A percentile compares a stretch with the other conserved stretches of the same genome.
Conservation (phyloP, 2,113 vertebrate genomes). For the Polyodon spathula region DNA sequence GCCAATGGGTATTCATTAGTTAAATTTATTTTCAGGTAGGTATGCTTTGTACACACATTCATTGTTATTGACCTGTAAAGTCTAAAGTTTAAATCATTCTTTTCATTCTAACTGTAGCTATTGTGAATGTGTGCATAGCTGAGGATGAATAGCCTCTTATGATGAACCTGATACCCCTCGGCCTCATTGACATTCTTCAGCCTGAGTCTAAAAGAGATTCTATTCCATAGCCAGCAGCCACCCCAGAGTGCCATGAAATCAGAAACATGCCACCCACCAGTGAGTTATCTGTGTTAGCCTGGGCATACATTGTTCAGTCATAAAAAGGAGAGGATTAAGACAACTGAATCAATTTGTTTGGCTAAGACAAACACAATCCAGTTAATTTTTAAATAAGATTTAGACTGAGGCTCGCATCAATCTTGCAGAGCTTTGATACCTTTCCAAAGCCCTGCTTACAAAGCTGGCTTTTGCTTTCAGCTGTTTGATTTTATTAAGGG, state of each 20-base stretch:
- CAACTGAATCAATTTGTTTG: constrained; percentile 15
- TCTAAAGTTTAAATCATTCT: too few species aligned
- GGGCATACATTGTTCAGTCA: not conserved
- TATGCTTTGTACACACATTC: too few species aligned
- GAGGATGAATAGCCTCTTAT: too few species aligned
- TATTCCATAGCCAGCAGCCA: not conserved
- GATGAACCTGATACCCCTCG: not conserved
- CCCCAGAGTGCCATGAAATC: constrained; percentile 5
- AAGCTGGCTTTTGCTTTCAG: not conserved
- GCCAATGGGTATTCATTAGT: too few species aligned
- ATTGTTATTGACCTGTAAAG: too few species aligned
- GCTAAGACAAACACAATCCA: constrained; percentile 7
- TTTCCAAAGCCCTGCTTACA: not conserved
- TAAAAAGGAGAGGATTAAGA: constrained; percentile 8
- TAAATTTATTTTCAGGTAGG: too few species aligned
- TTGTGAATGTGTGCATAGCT: too few species aligned
- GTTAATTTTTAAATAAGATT: constrained; percentile 17
- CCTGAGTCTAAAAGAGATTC: too few species aligned
- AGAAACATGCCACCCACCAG: constrained; percentile 1
- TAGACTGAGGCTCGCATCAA: not conserved
- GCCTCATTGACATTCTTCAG: not conserved
- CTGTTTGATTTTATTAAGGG: not conserved
- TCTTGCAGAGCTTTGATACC: constrained; percentile 1
- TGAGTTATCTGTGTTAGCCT: constrained; percentile 6
- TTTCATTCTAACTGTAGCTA: too few species aligned